These are phyloP conservation scores for Malurus cyaneus DNA, from an alignment of 2,113 vertebrate genomes.

Conservation along the genomic window DNA sequence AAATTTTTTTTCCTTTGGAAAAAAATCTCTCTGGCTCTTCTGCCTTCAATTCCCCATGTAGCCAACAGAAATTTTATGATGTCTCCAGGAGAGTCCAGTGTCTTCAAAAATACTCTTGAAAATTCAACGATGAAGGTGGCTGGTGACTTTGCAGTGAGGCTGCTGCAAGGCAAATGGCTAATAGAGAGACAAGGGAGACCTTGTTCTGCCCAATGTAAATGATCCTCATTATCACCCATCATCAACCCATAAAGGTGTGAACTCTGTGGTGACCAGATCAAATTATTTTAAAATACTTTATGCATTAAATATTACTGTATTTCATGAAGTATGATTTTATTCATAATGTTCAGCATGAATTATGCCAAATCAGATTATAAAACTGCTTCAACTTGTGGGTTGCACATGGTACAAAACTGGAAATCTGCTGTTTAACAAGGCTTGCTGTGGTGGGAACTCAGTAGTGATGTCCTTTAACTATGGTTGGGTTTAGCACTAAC, in stretches of 20 bases:
- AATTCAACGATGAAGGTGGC: neutral
- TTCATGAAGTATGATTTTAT: neutral
- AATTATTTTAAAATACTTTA: neutral
- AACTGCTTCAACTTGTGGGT: neutral
- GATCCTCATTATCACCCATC: neutral
- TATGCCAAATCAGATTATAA: neutral
- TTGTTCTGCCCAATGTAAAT: neutral
- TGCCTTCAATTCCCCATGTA: neutral
- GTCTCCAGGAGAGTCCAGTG: neutral
- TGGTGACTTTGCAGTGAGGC: neutral
- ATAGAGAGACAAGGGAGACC: neutral
- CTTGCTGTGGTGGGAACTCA: neutral
- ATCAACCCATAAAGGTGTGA: neutral
- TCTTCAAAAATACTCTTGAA: neutral
- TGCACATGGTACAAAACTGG: neutral
- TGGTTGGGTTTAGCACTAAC: neutral
- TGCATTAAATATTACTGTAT: neutral
- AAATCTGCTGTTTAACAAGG: neutral
- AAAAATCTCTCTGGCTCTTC: neutral
- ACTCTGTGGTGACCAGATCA: neutral
- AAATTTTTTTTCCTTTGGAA: neutral
- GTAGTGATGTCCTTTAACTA: neutral
- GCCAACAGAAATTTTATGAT: rapidly evolving
- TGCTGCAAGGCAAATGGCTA: neutral
- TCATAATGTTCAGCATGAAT: neutral